Evolutionary conservation across 2,113 vertebrate genomes (phyloP).

Genomic region (Phaetusa simplex): DNA sequence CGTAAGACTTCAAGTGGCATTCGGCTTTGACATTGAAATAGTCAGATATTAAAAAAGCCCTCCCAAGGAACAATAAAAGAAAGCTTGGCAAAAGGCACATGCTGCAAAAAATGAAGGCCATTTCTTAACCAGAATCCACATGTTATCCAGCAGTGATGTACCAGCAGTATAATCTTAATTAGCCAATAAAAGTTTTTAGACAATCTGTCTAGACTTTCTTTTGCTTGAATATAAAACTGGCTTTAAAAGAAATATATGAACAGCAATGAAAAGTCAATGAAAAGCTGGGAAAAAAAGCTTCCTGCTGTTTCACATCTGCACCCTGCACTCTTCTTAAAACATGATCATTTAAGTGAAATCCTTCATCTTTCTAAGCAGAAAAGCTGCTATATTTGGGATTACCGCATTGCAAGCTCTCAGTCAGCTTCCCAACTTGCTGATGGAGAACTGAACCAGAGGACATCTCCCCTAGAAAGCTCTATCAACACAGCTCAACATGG

Average conservation of each 20-base stretch:
- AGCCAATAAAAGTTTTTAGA: constrained; percentile 53
- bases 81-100: not conserved
- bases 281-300: not conserved
- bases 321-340: not conserved
- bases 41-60: not conserved
- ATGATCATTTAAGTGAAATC: not conserved
- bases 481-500: not conserved
- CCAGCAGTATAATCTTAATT: constrained; percentile 44
- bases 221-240: constrained; percentile 2
- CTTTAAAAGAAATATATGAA: constrained; percentile 45
- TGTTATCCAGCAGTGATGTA: not conserved
- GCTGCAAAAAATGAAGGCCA: not conserved
- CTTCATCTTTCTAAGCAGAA: not conserved
- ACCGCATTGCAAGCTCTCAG: not conserved
- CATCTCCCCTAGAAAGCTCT: not conserved
- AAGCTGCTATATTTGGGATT: not conserved
- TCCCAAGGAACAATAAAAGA: not conserved
- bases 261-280: constrained; percentile 9
- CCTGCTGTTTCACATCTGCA: constrained; percentile 7
- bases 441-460: rapidly evolving
- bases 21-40: not conserved
- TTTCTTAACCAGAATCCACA: not conserved
- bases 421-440: rapidly evolving
- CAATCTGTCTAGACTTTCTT: constrained; percentile 56
- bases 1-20: not conserved